phyloP scores from a whole-genome alignment of 2,888 invertebrate species.

The Protonemura montana region DNA sequence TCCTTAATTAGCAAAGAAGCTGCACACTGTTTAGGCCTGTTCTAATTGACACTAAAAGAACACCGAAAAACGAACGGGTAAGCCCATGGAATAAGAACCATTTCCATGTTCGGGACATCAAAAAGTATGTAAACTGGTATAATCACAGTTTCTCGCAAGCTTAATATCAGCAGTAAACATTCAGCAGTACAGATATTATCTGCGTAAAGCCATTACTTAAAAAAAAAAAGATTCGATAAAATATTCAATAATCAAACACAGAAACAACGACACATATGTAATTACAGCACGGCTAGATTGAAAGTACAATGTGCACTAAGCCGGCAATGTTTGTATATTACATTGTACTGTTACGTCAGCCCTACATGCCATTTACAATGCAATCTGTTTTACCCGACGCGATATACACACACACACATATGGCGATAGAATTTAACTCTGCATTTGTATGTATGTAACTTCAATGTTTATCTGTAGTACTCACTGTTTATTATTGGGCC shows the following conservation, averaged over 20 bases:
- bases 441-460: not conserved
- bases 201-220: not conserved
- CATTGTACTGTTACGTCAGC: not conserved
- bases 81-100: too few species aligned
- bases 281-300: not conserved
- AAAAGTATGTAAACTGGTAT: too few species aligned
- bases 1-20: too few species aligned
- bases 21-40: too few species aligned
- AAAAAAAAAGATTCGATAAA: not conserved
- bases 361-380: not conserved
- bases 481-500: conserved; percentile 5
- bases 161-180: not conserved
- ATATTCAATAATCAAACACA: conserved; percentile 7
- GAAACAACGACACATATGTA: not conserved
- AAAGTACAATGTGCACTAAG: not conserved
- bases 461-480: conserved; percentile 9
- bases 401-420: not conserved
- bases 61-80: too few species aligned
- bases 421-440: not conserved
- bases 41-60: too few species aligned
- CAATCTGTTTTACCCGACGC: not conserved
- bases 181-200: not conserved
- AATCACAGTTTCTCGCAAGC: not conserved
- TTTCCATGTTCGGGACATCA: too few species aligned
- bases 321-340: not conserved